phyloP scores from a whole-genome alignment of 2,113 vertebrate species.

The Lasiurus cinereus region DNA sequence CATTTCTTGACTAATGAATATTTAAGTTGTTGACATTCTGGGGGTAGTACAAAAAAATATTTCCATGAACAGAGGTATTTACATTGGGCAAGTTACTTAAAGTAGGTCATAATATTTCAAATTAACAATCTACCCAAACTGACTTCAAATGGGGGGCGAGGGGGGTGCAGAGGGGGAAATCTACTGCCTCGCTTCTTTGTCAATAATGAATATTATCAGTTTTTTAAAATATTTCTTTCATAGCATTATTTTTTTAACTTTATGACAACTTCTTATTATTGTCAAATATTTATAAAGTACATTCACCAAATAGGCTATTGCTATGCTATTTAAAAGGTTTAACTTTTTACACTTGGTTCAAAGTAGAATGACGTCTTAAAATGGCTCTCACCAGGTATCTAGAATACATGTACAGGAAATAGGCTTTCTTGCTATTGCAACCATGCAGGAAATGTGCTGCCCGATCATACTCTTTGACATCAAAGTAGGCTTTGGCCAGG shows the following conservation, averaged over 20 bases:
- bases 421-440: constrained; percentile 98
- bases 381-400: constrained; percentile 95
- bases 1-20: constrained; percentile 7
- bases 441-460: constrained; percentile 96
- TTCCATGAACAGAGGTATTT: not conserved
- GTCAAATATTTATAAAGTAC: constrained; percentile 6
- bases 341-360: constrained; percentile 1
- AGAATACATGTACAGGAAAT: constrained; percentile 99
- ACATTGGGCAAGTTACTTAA: not conserved
- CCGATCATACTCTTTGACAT: constrained; percentile 98
- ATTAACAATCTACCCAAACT: not conserved
- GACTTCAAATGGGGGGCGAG: not conserved
- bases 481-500: constrained; percentile 97
- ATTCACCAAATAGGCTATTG: constrained; percentile 26
- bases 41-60: not conserved
- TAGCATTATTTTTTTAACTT: not conserved
- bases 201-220: not conserved
- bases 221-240: constrained; percentile 14
- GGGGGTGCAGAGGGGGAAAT: too few relatives aligned
- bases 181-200: not conserved
- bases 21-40: not conserved
- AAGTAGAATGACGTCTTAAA: constrained; percentile 40
- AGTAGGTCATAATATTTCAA: constrained; percentile 7
- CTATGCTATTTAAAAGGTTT: constrained; percentile 8
- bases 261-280: not conserved